phyloP scores from a whole-genome alignment of 1,140 invertebrate species.

The Polypedilum pembai region DNA sequence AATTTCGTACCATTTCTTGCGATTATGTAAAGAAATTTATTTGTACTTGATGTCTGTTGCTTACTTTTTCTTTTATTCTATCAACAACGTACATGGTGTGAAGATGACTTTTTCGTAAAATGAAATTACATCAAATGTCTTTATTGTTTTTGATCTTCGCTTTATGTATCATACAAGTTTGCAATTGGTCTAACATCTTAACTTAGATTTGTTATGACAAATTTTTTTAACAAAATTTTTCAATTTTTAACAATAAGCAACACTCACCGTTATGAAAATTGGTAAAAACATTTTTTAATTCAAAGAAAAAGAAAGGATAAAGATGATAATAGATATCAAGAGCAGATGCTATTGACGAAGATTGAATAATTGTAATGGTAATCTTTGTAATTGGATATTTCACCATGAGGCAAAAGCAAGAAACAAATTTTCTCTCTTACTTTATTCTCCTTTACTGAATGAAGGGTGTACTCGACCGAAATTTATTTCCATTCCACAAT shows the following conservation, averaged over 20 bases:
- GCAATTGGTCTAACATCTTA: neutral
- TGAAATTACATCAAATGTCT: neutral
- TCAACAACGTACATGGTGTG: neutral
- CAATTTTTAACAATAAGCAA: neutral
- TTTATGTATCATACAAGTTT: neutral
- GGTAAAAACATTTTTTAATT: neutral
- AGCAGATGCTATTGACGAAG: conserved; percentile 10
- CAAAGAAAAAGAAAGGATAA: neutral
- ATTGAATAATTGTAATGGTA: conserved; percentile 19
- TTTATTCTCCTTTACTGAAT: neutral
- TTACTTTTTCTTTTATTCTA: neutral
- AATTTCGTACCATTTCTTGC: neutral
- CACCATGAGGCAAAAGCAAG: neutral
- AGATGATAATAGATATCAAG: conserved; percentile 18
- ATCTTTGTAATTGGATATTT: conserved; percentile 10
- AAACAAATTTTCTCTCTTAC: neutral
- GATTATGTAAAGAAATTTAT: conserved; percentile 23
- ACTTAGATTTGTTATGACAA: neutral
- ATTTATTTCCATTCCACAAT: neutral
- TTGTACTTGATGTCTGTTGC: conserved; percentile 9
- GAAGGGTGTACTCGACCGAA: neutral
- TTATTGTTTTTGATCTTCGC: neutral
- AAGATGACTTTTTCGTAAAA: neutral
- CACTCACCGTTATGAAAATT: neutral
- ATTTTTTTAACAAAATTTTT: neutral